Percentiles rank a stretch among this genome's conserved stretches.
These are phyloP conservation scores for Macaca fascicularis DNA, from an alignment of 2,113 vertebrate species.

Conservation along the genomic window T2T-MFA8v1.1 NC_088388.1:38328001-38328500, in stretches of 20 bases:
- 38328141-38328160: neutral
- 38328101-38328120: neutral
- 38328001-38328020: too few relatives aligned
- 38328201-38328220: neutral
- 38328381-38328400: neutral
- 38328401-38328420: neutral
- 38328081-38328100: too few relatives aligned
- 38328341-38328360: neutral
- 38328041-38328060: too few relatives aligned
- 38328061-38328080: too few relatives aligned
- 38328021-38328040: too few relatives aligned
- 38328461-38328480: neutral
- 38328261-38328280: neutral
- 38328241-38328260: neutral
- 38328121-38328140: neutral
- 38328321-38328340: neutral
- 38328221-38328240: neutral
- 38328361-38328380: neutral
- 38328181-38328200: neutral
- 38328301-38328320: neutral
- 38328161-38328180: fast-evolving
- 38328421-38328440: neutral
- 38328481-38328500: neutral
- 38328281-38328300: neutral
- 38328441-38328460: neutral